Conservation (phyloP, 1,140 invertebrate genomes). For the Caenorhabditis tropicalis region DNA sequence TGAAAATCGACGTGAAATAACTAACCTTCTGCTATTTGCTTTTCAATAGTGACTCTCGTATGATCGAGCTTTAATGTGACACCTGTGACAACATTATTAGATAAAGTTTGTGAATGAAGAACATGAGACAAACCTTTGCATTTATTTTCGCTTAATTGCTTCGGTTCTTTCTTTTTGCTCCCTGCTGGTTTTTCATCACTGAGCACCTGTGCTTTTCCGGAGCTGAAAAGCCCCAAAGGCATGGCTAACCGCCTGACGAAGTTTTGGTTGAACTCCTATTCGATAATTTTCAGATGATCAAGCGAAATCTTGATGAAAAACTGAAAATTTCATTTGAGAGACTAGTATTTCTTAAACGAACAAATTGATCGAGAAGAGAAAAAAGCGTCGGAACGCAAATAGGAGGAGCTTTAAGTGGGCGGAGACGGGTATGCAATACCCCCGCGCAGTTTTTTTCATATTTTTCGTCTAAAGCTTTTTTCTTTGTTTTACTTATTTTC, state of each 20-base stretch:
- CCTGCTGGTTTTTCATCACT: background rate
- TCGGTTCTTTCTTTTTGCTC: slow-evolving; percentile 20
- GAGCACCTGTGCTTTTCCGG: slow-evolving; percentile 24
- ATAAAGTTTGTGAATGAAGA: background rate
- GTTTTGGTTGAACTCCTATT: too few relatives aligned
- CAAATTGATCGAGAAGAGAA: slow-evolving; percentile 34
- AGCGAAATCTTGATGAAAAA: background rate
- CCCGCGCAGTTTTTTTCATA: background rate
- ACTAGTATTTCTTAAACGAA: slow-evolving; percentile 8
- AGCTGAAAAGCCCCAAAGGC: slow-evolving; percentile 32
- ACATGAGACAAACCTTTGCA: background rate
- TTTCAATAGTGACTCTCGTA: slow-evolving; percentile 59
- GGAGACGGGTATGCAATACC: background rate
- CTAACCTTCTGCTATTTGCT: slow-evolving; percentile 70
- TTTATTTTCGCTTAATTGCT: slow-evolving; percentile 25
- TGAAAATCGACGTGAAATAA: background rate
- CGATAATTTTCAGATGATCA: background rate
- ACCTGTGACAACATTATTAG: background rate
- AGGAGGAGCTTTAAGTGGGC: background rate
- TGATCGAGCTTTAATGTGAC: slow-evolving; percentile 22
- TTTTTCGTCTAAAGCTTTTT: background rate
- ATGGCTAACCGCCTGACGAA: background rate
- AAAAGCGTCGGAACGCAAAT: slow-evolving; percentile 29
- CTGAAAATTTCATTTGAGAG: background rate
- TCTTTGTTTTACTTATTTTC: background rate